Base-by-base conservation (phyloP, 2,113 vertebrate genomes). In the Nannospalax galili region DNA sequence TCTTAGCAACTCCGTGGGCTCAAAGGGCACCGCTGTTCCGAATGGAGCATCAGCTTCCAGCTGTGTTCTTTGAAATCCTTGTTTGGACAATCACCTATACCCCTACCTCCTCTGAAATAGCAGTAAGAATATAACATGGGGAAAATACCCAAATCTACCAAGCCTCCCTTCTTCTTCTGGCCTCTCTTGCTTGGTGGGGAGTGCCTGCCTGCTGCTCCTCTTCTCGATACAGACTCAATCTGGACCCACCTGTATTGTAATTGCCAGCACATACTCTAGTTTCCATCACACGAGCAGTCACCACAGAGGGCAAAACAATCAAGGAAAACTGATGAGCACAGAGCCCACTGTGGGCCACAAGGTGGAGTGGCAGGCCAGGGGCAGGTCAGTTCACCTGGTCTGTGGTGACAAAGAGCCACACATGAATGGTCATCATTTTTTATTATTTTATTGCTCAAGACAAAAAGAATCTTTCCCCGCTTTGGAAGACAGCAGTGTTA, bases 391-490 rank as follows among this genome's bases (percentile, higher is more conserved):
- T 75, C 19, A 6, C 64, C 94, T 0, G 7, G 96, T 74, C 92
- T 89, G 28, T 0, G 48, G 75, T 85, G 96, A 95, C 92, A 91
- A 89, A 91, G 45, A 93, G 97, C 70, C 1, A 16, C 90, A 81
- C 6, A 1, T 73, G 95, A 95, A 92, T 75, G 95, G 95, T 95
- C 94, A 93, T 93, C 91, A 20, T 88, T 91, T 93, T 80, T 42
- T 81, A 92, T 84, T 56, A 93, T 67, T 97, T 98, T 98, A 98
- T 98, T 98, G 97, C 97, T 98, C 95, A 90, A 95, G 92, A 96
- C 93, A 88, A 95, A n/a, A 96, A 0, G 40, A 52, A 58, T 94
- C 79, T 35, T 60, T 89, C 65, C 48, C 19, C 88, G 78, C 45
- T 84, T 96, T 22, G 92, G 96, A 96, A 96, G 96, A 96, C 94